Percentiles rank a stretch among this genome's conserved stretches.
Conservation (phyloP, 2,888 invertebrate species). For the Rhagonycha fulva region DNA sequence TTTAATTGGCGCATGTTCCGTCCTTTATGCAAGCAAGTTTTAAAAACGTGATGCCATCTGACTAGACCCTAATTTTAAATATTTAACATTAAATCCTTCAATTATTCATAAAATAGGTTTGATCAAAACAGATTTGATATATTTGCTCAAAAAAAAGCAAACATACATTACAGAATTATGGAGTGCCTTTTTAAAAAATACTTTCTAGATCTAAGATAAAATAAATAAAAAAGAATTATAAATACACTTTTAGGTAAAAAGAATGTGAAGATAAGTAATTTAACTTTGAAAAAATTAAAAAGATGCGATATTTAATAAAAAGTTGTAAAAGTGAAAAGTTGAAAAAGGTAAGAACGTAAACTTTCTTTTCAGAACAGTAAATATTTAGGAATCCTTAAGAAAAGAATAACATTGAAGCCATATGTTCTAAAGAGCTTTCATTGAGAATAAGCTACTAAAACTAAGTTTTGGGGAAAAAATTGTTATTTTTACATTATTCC, state of each 20-base stretch:
- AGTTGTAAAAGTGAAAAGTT: neutral
- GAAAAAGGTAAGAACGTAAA: neutral
- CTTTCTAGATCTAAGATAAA: no score
- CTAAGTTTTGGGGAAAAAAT: neutral
- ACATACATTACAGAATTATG: no score
- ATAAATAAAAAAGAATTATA: no score
- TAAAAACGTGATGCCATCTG: no score
- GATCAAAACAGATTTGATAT: no score
- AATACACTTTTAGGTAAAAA: neutral
- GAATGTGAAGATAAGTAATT: neutral
- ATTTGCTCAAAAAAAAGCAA: no score
- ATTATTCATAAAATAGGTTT: no score
- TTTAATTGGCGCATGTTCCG: no score
- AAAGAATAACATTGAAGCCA: neutral
- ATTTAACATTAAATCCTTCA: no score
- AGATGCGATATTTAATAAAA: neutral
- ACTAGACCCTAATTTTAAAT: no score
- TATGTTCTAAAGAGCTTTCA: neutral
- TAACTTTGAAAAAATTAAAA: neutral
- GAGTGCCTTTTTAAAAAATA: no score
- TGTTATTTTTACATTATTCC: slow-evolving; percentile 8
- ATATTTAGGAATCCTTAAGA: neutral
- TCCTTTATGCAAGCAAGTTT: no score
- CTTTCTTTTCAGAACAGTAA: neutral
- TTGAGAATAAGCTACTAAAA: neutral